Evolutionary conservation across 2,113 vertebrate genomes (phyloP), one percentile per base, ranked within the genome.

Genomic region (Lepisosteus oculatus): DNA sequence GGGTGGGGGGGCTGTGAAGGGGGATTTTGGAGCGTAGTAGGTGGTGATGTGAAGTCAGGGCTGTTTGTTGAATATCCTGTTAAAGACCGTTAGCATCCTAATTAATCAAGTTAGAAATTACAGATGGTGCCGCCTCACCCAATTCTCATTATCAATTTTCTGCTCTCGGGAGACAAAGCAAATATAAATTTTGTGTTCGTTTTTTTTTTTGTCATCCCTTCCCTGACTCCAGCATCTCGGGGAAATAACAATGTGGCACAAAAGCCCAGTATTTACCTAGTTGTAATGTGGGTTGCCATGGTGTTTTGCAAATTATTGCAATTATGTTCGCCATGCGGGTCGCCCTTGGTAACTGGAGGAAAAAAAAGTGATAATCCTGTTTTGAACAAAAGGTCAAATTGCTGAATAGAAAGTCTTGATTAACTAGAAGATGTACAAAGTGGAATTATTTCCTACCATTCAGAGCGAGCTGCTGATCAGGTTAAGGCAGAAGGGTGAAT

Each of bases 301-400:
- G 97, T 95, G 95, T 98, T 99, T 99, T 97, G 97, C 95, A 98
- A 99, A 99, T 98, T 98, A 99, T 98, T 98, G 96, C 96, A 98
- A 98, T 99, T 99, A 98, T 95, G 93, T 96, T 98, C 93, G 93
- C 95, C 95, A 95, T 94, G 95, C 87, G 91, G 96, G 95, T 99
- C 94, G 94, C 96, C 97, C 95, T 95, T 99, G 95, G 97, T 97
- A 97, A 98, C 95, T 90, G 95, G 91, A 86, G 89, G 74, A 67
- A 64, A 93, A 92, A 93, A 93, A 94, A 95, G 96, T 96, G 95
- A 97, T 98, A 97, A 99, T 99, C 97, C 97, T 99, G 95, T 98
- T 99, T 98, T 97, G 97, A 98, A 99, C 97, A 99, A 98, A 99
- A 99, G 97, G 97, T 99, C 97, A 99, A 98, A 99, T 98, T 98